Conservation (phyloP, 2,797 vertebrate genomes). For the Sitta carolinensis region DNA sequence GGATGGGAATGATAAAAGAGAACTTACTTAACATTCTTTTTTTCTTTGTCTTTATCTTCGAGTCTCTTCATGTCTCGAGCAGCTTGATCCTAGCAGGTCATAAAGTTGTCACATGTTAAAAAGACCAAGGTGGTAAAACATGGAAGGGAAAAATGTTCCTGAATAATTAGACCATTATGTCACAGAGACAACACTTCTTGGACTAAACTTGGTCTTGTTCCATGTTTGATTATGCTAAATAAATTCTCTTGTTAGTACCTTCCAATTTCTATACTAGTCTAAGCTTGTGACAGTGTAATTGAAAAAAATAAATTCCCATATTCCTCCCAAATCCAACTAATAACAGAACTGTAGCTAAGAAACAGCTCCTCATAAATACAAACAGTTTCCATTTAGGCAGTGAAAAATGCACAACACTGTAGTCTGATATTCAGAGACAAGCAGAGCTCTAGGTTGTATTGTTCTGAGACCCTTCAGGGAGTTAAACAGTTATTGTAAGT, state of each 20-base stretch:
- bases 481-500: background rate
- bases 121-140: background rate
- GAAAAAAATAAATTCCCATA: background rate
- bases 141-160: background rate
- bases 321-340: background rate
- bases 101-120: constrained; percentile 40
- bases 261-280: background rate
- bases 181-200: background rate
- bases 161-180: background rate
- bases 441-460: background rate
- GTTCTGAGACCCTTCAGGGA: background rate
- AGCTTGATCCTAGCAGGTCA: constrained; percentile 88
- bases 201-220: background rate
- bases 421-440: background rate
- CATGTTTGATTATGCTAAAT: background rate
- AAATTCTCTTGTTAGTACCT: background rate
- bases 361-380: background rate
- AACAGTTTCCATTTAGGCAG: background rate
- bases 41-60: constrained; percentile 96
- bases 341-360: background rate
- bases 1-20: constrained; percentile 34
- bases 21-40: constrained; percentile 94
- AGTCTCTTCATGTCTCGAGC: constrained; percentile 97
- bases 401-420: background rate
- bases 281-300: background rate